These are phyloP conservation scores for Hippocampus abdominalis DNA, from an alignment of 2,113 vertebrate genomes.

Conservation along the genomic window DNA sequence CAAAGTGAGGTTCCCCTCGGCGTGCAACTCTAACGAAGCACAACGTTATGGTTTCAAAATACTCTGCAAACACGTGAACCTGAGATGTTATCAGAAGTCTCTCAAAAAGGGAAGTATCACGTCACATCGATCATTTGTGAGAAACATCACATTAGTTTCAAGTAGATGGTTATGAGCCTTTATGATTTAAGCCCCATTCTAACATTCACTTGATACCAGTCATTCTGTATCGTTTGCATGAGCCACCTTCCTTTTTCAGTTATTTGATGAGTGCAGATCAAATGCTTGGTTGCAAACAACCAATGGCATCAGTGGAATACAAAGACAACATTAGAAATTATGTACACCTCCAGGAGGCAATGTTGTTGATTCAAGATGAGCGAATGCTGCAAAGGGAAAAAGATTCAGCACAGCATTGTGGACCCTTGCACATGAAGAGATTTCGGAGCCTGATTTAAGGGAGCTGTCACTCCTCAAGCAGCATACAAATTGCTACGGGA, in stretches of 20 bases:
- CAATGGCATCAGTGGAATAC: conserved; percentile 11
- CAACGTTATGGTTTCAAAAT: conserved; percentile 26
- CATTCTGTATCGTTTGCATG: conserved; percentile 26
- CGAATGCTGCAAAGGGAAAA: conserved; percentile 19
- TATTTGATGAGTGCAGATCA: conserved; percentile 27
- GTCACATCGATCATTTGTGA: conserved; percentile 34
- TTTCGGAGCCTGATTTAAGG: conserved; percentile 33
- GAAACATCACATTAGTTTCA: conserved; percentile 27
- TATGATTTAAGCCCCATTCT: background rate
- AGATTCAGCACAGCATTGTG: conserved; percentile 37
- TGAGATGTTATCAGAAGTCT: conserved; percentile 43
- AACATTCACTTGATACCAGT: conserved; percentile 21
- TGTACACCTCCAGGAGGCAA: conserved; percentile 34
- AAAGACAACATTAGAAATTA: conserved; percentile 18
- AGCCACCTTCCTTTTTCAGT: conserved; percentile 16
- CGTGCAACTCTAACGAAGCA: conserved; percentile 27
- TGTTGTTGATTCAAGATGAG: conserved; percentile 52
- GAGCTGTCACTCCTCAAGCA: conserved; percentile 13
- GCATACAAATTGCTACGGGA: background rate
- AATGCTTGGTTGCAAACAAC: conserved; percentile 46
- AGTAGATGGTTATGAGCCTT: conserved; percentile 26
- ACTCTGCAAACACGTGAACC: conserved; percentile 35
- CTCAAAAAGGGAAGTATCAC: conserved; percentile 23
- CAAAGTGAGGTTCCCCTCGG: conserved; percentile 19
- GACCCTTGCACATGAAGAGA: conserved; percentile 4